Evolutionary conservation across 2,888 invertebrate species (phyloP).

Genomic region (Acronicta psi): DNA sequence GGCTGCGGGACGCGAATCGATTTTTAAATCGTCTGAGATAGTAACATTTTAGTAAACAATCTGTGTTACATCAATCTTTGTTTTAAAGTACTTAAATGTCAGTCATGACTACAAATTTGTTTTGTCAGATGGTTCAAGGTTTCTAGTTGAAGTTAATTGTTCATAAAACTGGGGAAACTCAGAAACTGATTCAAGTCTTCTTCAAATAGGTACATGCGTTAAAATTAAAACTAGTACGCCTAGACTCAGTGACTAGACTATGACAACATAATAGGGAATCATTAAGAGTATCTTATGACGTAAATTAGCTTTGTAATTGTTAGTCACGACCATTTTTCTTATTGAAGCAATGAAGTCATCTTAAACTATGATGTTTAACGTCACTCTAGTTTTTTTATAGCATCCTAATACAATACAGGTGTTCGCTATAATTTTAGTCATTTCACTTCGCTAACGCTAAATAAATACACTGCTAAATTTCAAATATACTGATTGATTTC

Average conservation of each 20-base stretch:
- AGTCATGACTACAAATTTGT: constrained; percentile 25
- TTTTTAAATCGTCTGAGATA: constrained; percentile 19
- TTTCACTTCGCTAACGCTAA: constrained; percentile 62
- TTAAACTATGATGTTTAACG: constrained; percentile 32
- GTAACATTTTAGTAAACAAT: constrained; percentile 20
- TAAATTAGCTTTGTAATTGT: background rate
- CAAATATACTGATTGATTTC: constrained; percentile 37
- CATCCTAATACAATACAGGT: constrained; percentile 61
- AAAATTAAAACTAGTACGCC: background rate
- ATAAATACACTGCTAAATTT: constrained; percentile 47
- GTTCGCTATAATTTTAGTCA: constrained; percentile 61
- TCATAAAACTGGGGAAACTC: background rate
- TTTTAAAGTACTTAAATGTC: constrained; percentile 13
- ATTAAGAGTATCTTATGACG: constrained; percentile 1
- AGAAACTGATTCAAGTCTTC: background rate
- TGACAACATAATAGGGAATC: constrained; percentile 5
- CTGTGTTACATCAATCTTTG: constrained; percentile 31
- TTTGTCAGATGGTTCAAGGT: constrained; percentile 25
- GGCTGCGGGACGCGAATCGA: constrained; percentile 21
- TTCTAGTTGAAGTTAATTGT: constrained; percentile 1
- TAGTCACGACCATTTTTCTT: constrained; percentile 22
- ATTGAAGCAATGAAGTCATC: constrained; percentile 50
- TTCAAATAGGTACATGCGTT: background rate
- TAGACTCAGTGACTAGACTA: constrained; percentile 1
- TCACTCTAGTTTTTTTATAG: constrained; percentile 47